These are phyloP conservation scores for Caenorhabditis briggsae DNA, from an alignment of 1,140 invertebrate species.

Conservation along the genomic window DNA sequence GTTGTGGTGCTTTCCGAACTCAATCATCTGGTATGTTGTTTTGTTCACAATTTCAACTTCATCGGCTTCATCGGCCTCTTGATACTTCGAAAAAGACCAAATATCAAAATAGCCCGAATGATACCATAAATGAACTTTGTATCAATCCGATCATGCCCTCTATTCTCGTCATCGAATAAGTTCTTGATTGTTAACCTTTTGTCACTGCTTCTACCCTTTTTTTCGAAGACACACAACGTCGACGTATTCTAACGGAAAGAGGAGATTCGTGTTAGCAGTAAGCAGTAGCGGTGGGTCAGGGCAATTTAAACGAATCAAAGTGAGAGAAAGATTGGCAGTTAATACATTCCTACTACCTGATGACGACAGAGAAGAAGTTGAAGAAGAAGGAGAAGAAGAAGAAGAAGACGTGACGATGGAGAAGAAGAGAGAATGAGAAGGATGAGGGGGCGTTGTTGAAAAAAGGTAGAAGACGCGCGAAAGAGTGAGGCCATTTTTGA, in stretches of 20 bases:
- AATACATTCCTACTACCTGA: neutral
- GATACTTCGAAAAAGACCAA: no score
- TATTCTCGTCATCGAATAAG: neutral
- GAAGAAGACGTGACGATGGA: conserved; percentile 2
- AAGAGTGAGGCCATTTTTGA: neutral
- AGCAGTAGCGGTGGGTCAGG: neutral
- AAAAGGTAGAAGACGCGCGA: neutral
- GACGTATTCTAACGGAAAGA: no score
- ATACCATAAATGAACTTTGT: no score
- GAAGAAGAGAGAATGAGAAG: conserved; percentile 9
- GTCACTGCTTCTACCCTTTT: neutral
- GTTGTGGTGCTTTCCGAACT: no score
- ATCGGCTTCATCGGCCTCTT: no score
- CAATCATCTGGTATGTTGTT: no score
- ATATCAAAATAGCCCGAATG: no score
- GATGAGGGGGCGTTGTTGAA: neutral
- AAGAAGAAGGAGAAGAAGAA: neutral
- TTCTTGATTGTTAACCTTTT: conserved; percentile 41
- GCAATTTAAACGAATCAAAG: conserved; percentile 38
- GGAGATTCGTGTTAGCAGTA: conserved; percentile 7
- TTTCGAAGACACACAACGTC: neutral
- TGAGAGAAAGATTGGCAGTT: neutral
- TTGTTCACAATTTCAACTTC: no score
- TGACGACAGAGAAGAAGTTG: conserved; percentile 10
- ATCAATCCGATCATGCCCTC: no score